Percentiles rank a stretch among this genome's conserved stretches.
phyloP scores from a whole-genome alignment of 2,113 vertebrate genomes.

The Clarias macrocephalus region DNA sequence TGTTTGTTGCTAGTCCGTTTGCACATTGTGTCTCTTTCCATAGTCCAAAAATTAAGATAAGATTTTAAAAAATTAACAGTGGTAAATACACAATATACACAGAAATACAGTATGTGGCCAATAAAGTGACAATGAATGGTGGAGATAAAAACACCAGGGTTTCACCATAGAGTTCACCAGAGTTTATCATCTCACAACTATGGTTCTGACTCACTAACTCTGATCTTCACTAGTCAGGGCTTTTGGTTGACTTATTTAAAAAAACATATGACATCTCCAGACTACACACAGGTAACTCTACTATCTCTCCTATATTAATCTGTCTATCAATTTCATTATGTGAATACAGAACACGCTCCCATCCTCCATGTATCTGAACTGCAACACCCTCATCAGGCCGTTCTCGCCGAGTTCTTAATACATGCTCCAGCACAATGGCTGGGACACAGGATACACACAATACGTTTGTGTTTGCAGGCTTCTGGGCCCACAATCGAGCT shows the following conservation, averaged over 20 bases:
- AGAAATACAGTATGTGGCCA: too few species aligned
- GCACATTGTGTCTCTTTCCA: background rate
- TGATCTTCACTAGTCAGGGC: background rate
- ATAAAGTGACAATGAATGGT: background rate
- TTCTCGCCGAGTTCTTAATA: background rate
- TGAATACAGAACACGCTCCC: background rate
- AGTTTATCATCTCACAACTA: background rate
- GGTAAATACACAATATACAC: too few species aligned
- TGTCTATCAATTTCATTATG: background rate
- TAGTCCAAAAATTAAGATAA: background rate
- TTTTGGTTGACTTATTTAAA: constrained; percentile 5
- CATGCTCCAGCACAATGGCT: constrained; percentile 19
- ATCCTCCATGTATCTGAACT: background rate
- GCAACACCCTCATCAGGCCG: background rate
- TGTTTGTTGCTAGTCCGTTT: background rate
- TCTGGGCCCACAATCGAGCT: constrained; percentile 47
- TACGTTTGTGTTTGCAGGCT: constrained; percentile 52
- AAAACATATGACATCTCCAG: background rate
- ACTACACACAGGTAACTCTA: background rate
- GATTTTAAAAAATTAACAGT: too few species aligned
- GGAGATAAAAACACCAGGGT: background rate
- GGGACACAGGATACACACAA: constrained; percentile 48
- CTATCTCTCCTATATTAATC: background rate
- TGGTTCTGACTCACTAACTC: background rate
- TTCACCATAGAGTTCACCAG: background rate